Evolutionary conservation across 2,113 vertebrate species (phyloP), one percentile per base, ranked within the genome.

Genomic region (Neotoma lepida): DNA sequence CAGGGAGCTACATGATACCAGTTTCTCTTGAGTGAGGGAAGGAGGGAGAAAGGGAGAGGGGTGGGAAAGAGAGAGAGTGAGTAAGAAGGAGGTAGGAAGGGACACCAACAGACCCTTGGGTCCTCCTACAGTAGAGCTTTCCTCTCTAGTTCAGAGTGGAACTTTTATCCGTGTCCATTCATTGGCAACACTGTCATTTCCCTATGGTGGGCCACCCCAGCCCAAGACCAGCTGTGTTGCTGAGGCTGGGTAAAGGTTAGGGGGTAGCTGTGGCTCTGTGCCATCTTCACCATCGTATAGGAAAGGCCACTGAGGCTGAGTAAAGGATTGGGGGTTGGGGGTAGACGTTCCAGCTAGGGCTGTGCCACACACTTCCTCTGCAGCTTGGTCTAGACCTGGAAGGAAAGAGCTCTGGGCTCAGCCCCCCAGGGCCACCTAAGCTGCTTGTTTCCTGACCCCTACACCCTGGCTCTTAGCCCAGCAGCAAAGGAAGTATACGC

Each of bases 401-500:
- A 33, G 73, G 51, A 18, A 78, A 33, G 41, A 0, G 2, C 28
- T 66, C 44, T 54, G 46, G 46, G 71, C 33, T 87, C 18, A 8
- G 88, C 30, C 46, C 46, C 49, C 8, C 71, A 61, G 30, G 71
- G 54, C 87, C 56, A 39, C 17, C 41, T 44, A 76, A 89, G 44
- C 35, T 0, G 26, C 90, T 58, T 54, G 12, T 4, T 76, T 84
- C 77, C 77, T 66, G 54, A 2, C 68, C 44, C 33, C 61, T 39
- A 33, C 6, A 0, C 46, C 41, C n/a, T 18, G 66, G 86, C 39
- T 86, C 68, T 8, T 26, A 14, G 74, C 76, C 39, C 26, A 15
- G 87, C 18, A 46, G 74, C 4, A 46, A 58, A 96, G 94, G 95
- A 96, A 95, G 41, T 68, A 15, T 15, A 49, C 7, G 26, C 64